A percentile compares a stretch with the other conserved stretches of the same genome.
Conservation (phyloP, 2,113 vertebrate genomes). For the Macheiramphus alcinus region DNA sequence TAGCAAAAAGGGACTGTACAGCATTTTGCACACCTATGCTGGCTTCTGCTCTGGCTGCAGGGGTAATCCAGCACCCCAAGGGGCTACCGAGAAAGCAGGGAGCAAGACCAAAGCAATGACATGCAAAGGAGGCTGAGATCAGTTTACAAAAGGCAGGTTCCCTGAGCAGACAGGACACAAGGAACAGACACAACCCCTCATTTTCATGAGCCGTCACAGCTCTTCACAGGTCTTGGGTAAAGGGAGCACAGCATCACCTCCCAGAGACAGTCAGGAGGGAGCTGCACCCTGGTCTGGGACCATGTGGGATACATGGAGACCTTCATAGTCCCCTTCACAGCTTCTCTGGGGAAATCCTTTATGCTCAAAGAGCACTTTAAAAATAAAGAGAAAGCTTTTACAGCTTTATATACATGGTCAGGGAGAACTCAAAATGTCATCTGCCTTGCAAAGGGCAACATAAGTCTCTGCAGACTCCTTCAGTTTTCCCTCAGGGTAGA, state of each 20-base stretch:
- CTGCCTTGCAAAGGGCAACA: neutral
- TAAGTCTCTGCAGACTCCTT: neutral
- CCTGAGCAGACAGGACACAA: neutral
- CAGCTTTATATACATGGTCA: neutral
- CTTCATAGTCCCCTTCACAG: neutral
- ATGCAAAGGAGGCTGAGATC: neutral
- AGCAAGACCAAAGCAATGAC: neutral
- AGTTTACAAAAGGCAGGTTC: neutral
- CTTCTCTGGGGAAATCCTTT: neutral
- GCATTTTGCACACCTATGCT: neutral
- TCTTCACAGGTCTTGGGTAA: neutral
- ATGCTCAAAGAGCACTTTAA: neutral
- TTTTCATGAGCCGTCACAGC: neutral
- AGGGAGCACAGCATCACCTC: neutral
- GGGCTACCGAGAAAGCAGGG: neutral
- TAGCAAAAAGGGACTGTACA: neutral
- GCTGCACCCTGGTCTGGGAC: neutral
- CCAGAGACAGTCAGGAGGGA: neutral
- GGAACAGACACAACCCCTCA: neutral
- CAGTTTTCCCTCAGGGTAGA: neutral
- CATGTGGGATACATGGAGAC: neutral
- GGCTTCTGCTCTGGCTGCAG: neutral
- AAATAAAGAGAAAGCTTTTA: neutral
- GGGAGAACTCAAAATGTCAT: neutral
- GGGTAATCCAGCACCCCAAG: neutral